A percentile compares a stretch with the other conserved stretches of the same genome.
Conservation (phyloP, 1,140 invertebrate species). For the Nymphalis io region DNA sequence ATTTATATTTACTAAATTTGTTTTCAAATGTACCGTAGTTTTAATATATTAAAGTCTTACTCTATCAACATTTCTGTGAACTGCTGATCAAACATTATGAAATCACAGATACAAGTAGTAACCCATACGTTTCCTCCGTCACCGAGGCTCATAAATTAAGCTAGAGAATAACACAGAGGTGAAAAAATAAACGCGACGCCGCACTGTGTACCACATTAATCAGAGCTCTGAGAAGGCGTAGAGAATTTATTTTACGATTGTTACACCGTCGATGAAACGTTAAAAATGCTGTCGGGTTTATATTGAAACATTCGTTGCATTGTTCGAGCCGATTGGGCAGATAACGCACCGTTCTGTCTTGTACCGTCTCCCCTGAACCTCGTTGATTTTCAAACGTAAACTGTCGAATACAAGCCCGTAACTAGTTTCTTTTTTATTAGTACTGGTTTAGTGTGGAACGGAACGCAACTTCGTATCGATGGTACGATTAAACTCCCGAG, state of each 20-base stretch:
- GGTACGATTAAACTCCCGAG: slow-evolving; percentile 72
- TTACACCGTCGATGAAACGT: slow-evolving; percentile 78
- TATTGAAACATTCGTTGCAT: slow-evolving; percentile 78
- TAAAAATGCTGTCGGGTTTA: slow-evolving; percentile 78
- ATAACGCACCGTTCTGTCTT: slow-evolving; percentile 62
- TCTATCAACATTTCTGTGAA: slow-evolving; percentile 2
- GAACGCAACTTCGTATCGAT: slow-evolving; percentile 73
- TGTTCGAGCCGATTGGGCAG: slow-evolving; percentile 71
- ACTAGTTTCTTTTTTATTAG: slow-evolving; percentile 78
- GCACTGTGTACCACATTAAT: slow-evolving; percentile 76
- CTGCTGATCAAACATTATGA: slow-evolving; percentile 40
- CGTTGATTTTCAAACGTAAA: slow-evolving; percentile 77
- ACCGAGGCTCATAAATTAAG: slow-evolving; percentile 65
- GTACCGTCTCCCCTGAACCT: slow-evolving; percentile 63
- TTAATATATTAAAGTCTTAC: not conserved
- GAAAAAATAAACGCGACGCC: slow-evolving; percentile 72
- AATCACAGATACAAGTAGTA: slow-evolving; percentile 39
- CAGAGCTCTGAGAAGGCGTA: slow-evolving; percentile 76
- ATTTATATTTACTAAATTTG: not conserved
- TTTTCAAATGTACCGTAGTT: not conserved
- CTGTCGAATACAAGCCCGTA: slow-evolving; percentile 63
- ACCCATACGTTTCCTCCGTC: slow-evolving; percentile 37
- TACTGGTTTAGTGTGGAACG: slow-evolving; percentile 74
- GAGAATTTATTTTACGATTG: slow-evolving; percentile 80
- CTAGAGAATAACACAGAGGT: slow-evolving; percentile 68